Conservation (phyloP, 2,113 vertebrate genomes). For the Pteronura brasiliensis region DNA sequence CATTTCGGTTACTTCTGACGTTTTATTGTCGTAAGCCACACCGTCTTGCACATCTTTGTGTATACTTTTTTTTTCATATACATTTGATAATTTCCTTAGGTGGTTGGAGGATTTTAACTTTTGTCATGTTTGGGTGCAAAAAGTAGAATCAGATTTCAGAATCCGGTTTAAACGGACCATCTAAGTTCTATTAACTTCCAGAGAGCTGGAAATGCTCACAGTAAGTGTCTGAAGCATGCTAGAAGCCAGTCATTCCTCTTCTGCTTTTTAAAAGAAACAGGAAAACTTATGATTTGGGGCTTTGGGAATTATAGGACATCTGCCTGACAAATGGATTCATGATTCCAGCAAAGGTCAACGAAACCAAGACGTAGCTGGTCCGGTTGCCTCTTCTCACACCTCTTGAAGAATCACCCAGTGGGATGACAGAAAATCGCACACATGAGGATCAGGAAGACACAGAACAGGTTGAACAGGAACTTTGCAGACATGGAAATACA, state of each 20-base stretch:
- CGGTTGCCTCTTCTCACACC: neutral
- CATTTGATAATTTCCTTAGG: neutral
- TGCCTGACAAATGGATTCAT: neutral
- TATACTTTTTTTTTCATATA: neutral
- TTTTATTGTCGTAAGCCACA: neutral
- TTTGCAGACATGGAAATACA: neutral
- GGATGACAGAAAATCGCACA: neutral
- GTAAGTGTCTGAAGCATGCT: neutral
- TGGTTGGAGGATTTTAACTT: neutral
- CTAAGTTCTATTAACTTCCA: neutral
- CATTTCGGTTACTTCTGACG: neutral
- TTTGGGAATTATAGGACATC: neutral
- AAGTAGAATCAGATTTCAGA: neutral
- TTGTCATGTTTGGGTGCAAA: neutral
- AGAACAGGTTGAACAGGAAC: neutral
- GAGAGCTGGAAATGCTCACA: neutral
- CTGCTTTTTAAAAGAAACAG: neutral
- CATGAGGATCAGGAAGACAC: neutral
- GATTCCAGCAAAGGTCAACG: neutral
- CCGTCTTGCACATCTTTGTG: neutral
- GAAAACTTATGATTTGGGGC: neutral
- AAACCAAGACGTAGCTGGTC: neutral
- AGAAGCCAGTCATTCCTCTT: neutral
- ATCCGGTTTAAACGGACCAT: neutral
- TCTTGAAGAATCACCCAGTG: neutral